These are phyloP conservation scores for Psilopogon haemacephalus DNA, from an alignment of 2,113 vertebrate genomes.

Conservation along the genomic window DNA sequence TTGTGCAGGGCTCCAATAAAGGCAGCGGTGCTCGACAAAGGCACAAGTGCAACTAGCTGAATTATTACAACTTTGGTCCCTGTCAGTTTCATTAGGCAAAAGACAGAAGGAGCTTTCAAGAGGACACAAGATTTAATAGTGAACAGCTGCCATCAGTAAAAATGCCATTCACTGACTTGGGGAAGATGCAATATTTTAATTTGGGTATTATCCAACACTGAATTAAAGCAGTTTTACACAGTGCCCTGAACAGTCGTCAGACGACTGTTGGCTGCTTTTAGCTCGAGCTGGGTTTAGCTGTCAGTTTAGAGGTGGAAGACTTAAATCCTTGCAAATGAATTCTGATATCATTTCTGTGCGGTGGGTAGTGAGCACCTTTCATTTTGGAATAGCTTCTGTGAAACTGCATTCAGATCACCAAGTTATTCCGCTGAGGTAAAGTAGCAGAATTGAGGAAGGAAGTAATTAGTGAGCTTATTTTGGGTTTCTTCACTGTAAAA, in stretches of 20 bases:
- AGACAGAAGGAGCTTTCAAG: background rate
- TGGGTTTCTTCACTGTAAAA: background rate
- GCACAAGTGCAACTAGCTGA: background rate
- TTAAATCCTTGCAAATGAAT: conserved; percentile 10
- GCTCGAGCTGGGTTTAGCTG: background rate
- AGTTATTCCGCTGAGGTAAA: background rate
- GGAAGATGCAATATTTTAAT: background rate
- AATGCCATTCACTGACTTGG: background rate
- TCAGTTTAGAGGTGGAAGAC: background rate
- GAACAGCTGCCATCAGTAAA: background rate
- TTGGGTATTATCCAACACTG: conserved; percentile 10
- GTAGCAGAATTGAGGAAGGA: background rate
- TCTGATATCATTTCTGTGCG: background rate
- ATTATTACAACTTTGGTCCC: background rate
- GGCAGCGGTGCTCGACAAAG: background rate
- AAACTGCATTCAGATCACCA: background rate
- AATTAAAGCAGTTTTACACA: conserved; percentile 30
- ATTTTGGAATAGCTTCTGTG: background rate
- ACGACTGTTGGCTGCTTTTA: background rate
- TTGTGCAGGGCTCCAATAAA: background rate
- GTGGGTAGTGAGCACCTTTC: background rate
- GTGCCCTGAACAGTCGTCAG: background rate
- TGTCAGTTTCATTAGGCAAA: conserved; percentile 14
- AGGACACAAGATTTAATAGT: background rate
- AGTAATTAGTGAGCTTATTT: background rate